These are phyloP conservation scores for Sanderia malayensis DNA, from an alignment of 30 jellyfish, hydroid and myxozoan species.

Conservation along the genomic window DNA sequence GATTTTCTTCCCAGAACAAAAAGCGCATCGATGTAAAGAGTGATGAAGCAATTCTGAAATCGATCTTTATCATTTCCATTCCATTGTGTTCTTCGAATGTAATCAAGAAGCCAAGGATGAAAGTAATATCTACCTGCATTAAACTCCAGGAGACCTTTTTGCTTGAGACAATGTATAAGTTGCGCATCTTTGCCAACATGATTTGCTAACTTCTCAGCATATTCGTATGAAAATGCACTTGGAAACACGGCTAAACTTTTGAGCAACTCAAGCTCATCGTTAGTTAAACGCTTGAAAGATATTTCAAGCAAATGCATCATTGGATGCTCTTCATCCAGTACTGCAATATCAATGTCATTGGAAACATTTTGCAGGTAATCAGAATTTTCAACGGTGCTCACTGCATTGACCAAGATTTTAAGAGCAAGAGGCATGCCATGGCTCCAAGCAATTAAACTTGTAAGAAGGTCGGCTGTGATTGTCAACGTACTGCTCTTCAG, in stretches of 20 bases:
- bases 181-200: not conserved
- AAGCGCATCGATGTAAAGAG: not conserved
- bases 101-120: conserved; percentile 25
- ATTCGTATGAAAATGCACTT: conserved; percentile 12
- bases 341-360: too few species aligned
- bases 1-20: conserved; percentile 12
- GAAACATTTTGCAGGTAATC: too few species aligned
- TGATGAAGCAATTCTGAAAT: not conserved
- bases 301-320: conserved; percentile 3
- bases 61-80: not conserved
- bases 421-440: conserved; percentile 11
- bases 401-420: not conserved
- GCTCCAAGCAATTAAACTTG: not conserved
- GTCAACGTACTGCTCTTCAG: not conserved
- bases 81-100: not conserved
- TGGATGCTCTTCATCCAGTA: conserved; percentile 9
- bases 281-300: not conserved
- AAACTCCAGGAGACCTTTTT: conserved; percentile 9
- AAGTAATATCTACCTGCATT: not conserved
- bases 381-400: not conserved
- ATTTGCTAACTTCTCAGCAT: not conserved
- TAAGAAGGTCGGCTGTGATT: not conserved
- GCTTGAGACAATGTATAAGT: not conserved
- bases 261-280: not conserved
- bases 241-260: conserved; percentile 40